Evolutionary conservation across 2,888 invertebrate species (phyloP).

Genomic region (Alloplasta piceator): DNA sequence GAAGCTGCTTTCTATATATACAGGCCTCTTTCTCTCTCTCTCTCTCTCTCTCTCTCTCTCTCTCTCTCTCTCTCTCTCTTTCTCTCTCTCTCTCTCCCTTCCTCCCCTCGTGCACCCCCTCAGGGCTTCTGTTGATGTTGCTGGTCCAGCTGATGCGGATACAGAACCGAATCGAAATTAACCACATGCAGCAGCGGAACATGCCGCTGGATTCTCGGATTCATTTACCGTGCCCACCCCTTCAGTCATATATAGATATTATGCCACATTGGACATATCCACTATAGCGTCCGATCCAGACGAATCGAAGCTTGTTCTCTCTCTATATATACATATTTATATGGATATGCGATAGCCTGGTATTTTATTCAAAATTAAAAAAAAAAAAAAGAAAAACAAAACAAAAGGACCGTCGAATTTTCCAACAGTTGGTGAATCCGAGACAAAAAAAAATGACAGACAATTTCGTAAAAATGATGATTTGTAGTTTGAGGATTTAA

Average conservation of each 20-base stretch:
- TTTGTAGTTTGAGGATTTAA: no score
- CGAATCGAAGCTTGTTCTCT: conserved; percentile 23
- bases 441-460: conserved; percentile 2
- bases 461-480: not conserved
- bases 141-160: conserved; percentile 62
- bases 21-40: conserved; percentile 37
- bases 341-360: not conserved
- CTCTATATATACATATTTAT: conserved; percentile 20
- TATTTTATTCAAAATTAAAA: no score
- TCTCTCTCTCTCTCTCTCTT: conserved; percentile 27
- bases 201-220: conserved; percentile 58
- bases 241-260: conserved; percentile 18
- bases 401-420: no score
- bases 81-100: conserved; percentile 24
- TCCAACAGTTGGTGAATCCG: not conserved
- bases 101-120: conserved; percentile 30
- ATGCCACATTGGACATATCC: not conserved
- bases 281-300: not conserved
- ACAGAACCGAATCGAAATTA: conserved; percentile 64
- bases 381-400: no score
- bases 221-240: conserved; percentile 47
- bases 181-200: conserved; percentile 60
- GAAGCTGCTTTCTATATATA: conserved; percentile 53
- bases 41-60: conserved; percentile 32
- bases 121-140: conserved; percentile 60